Base-by-base conservation (phyloP, 1,140 invertebrate species). In the Calliphora vicina region DNA sequence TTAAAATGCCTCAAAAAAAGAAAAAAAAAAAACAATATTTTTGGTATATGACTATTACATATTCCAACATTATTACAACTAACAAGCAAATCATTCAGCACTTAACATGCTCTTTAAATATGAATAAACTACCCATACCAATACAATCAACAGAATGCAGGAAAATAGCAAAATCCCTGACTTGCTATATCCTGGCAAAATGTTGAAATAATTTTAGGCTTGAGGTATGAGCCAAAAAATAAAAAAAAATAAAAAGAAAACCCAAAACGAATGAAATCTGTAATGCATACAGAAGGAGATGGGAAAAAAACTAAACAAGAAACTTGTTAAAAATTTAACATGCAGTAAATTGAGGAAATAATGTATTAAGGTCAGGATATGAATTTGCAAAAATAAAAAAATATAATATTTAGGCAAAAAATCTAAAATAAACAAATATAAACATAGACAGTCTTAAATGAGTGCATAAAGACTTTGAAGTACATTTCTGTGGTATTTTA, bases 31-130 rank as follows among this genome's bases (percentile, higher is more conserved):
- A 35, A 6, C 6, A 35, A 35, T 35, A 2, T 35, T 35, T 35
- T 35, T 1, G 35, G 35, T 35, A 35, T 35, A 35, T 12, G 12
- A 3, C 3, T 50, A 17, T 50, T 50, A 50, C 45, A 50, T 50
- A 50, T 50, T n/a, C 45, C 4, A 23, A 23, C 61, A 23, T 67
- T 67, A 67, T 67, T 67, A 67, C n/a, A 67, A 23, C n/a, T 67
- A 67, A 67, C 61, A 67, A 67, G 61, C 61, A 67, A 67, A 67
- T 67, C 61, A 67, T 67, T 67, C 20, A 67, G 61, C 61, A 67
- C 61, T 67, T 67, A 67, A 67, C 61, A 67, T 67, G 61, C 61
- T 67, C 61, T 67, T 67, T 67, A 67, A 67, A 67, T 67, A 67
- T 67, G 61, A 67, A 67, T 67, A 67, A 67, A n/a, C n/a, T 23